Evolutionary conservation across 2,888 invertebrate genomes (phyloP).

Genomic region (Nephrotoma appendiculata): DNA sequence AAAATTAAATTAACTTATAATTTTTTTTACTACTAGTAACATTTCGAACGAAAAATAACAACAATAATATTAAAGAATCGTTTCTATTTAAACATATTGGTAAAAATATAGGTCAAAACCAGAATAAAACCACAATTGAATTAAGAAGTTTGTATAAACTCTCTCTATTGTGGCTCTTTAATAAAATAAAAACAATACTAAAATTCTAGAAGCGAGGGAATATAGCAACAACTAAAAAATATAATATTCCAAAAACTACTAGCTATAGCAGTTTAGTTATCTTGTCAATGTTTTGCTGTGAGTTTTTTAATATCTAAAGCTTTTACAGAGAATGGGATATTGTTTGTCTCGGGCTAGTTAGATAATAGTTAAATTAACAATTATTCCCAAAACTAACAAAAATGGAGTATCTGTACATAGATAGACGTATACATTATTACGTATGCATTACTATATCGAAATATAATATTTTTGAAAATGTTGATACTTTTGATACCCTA

Average conservation of each 20-base stretch:
- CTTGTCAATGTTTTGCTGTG: neutral
- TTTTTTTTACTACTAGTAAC: neutral
- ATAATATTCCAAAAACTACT: neutral
- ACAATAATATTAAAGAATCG: neutral
- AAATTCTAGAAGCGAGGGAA: neutral
- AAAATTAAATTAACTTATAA: neutral
- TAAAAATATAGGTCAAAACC: neutral
- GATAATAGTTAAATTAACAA: too few relatives aligned
- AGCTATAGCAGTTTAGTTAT: neutral
- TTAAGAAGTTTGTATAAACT: neutral
- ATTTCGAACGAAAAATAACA: neutral
- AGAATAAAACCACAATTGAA: slow-evolving; percentile 2
- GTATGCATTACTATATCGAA: too few relatives aligned
- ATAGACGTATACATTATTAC: too few relatives aligned
- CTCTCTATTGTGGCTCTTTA: neutral
- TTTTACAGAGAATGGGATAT: neutral
- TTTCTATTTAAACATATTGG: neutral
- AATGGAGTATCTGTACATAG: too few relatives aligned
- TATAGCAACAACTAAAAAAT: neutral
- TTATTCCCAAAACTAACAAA: too few relatives aligned
- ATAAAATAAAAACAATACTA: neutral
- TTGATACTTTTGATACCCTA: too few relatives aligned
- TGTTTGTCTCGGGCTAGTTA: neutral
- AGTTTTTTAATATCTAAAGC: neutral
- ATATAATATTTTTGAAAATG: too few relatives aligned